These are phyloP conservation scores for Shinisaurus crocodilurus DNA, from an alignment of 2,113 vertebrate genomes.

Conservation along the genomic window DNA sequence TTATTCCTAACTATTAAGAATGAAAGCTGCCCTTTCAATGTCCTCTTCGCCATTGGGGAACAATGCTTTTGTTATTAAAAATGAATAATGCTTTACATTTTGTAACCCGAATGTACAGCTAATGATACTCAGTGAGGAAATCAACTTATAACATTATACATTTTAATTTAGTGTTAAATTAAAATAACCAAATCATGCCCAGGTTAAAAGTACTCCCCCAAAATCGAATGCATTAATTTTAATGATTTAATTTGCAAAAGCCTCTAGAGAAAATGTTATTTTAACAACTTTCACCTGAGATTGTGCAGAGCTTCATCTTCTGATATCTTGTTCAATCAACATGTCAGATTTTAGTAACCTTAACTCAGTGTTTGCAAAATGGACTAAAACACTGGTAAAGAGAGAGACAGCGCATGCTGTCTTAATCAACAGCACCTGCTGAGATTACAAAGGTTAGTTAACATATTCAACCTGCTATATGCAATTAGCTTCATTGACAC, in stretches of 20 bases:
- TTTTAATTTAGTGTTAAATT: conserved; percentile 9
- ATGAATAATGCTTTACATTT: conserved; percentile 47
- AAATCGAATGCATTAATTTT: background rate
- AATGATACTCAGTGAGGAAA: conserved; percentile 35
- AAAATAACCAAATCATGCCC: conserved; percentile 28
- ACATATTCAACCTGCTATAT: conserved; percentile 17
- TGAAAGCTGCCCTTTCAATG: conserved; percentile 53
- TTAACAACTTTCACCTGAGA: background rate
- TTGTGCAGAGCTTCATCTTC: conserved; percentile 23
- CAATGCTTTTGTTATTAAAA: conserved; percentile 53
- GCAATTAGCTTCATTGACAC: background rate
- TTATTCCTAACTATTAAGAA: conserved; percentile 53
- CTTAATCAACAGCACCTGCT: conserved; percentile 16
- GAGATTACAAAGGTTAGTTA: conserved; percentile 33
- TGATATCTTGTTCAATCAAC: background rate
- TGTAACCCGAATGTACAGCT: conserved; percentile 21
- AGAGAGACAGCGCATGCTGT: background rate
- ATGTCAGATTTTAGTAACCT: background rate
- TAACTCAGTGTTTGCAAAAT: background rate
- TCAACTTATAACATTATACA: conserved; percentile 30
- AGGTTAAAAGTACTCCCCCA: conserved; percentile 25
- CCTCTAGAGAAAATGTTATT: conserved; percentile 6
- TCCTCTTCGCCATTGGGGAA: conserved; percentile 42
- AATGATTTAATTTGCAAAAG: conserved; percentile 22
- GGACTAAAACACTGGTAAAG: background rate